Conservation (phyloP, 2,888 invertebrate species). For the Teleogryllus oceanicus region DNA sequence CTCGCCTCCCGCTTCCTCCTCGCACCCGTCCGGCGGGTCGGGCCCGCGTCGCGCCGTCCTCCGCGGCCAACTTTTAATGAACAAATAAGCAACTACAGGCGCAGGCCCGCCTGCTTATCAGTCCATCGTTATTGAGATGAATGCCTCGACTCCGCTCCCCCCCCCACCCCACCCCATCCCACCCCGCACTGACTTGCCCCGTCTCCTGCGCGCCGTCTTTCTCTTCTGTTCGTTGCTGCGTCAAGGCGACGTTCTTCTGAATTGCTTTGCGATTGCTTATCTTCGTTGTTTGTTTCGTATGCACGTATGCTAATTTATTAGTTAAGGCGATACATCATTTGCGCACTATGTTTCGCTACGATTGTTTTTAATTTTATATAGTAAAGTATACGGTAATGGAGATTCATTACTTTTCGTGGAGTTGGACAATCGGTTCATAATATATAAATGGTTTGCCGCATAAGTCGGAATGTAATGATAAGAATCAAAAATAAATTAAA, state of each 20-base stretch:
- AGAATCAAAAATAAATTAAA: too few species aligned
- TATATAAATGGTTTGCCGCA: too few species aligned
- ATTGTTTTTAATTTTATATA: too few species aligned
- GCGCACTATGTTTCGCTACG: too few species aligned
- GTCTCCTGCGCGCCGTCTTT: background rate
- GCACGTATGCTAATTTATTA: too few species aligned
- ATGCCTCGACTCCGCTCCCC: background rate
- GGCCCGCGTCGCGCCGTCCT: background rate
- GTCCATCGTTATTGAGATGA: background rate
- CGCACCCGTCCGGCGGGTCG: background rate
- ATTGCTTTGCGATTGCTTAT: too few species aligned
- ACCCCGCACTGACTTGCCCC: background rate
- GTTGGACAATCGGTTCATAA: too few species aligned
- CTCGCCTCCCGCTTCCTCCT: background rate
- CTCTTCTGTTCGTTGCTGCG: background rate
- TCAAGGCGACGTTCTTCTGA: background rate
- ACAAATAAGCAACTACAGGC: background rate
- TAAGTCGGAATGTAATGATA: too few species aligned
- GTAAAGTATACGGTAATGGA: too few species aligned
- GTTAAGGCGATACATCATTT: too few species aligned
- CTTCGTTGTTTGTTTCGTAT: too few species aligned
- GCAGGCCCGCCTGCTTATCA: constrained; percentile 1
- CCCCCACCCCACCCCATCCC: background rate
- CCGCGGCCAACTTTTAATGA: background rate
- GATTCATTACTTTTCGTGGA: too few species aligned